Conservation (phyloP, 2,113 vertebrate genomes). For the Seriola aureovittata region DNA sequence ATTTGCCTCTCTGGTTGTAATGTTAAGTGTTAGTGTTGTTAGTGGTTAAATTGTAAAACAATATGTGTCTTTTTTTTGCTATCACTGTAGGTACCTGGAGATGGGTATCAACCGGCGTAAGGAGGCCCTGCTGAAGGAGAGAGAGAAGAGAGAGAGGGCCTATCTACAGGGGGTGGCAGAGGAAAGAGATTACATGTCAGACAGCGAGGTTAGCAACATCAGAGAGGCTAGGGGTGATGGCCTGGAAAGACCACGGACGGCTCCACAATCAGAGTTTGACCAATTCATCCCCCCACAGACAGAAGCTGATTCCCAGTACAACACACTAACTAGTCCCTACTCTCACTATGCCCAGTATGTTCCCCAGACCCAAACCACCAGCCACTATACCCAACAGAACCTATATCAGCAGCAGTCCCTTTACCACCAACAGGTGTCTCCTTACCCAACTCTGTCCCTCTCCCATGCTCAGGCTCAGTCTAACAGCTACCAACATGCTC, state of each 20-base stretch:
- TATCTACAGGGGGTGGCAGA: conserved; percentile 99
- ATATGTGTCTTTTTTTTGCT: neutral
- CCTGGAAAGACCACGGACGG: conserved; percentile 93
- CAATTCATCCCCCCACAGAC: conserved; percentile 96
- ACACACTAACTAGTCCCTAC: conserved; percentile 93
- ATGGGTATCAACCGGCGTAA: conserved; percentile 99
- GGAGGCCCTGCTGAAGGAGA: conserved; percentile 96
- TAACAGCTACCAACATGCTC: conserved; percentile 90
- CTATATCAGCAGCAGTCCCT: conserved; percentile 93
- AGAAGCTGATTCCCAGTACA: conserved; percentile 93
- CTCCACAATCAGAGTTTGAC: conserved; percentile 95
- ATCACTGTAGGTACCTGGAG: conserved; percentile 89
- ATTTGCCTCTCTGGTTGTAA: conserved; percentile 31
- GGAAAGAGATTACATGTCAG: conserved; percentile 99
- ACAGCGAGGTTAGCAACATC: conserved; percentile 96
- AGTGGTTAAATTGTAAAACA: conserved; percentile 6
- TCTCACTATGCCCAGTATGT: conserved; percentile 93
- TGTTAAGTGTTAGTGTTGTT: conserved; percentile 1
- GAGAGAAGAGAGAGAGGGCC: conserved; percentile 96
- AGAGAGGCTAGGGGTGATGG: conserved; percentile 91
- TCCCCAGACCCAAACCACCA: conserved; percentile 93
- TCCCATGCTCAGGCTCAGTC: conserved; percentile 87
- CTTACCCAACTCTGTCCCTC: conserved; percentile 92
- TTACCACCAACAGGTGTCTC: conserved; percentile 94
- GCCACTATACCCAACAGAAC: conserved; percentile 92